These are phyloP conservation scores for Lepus timidus DNA, from an alignment of 2,113 vertebrate genomes.

Conservation along the genomic window DNA sequence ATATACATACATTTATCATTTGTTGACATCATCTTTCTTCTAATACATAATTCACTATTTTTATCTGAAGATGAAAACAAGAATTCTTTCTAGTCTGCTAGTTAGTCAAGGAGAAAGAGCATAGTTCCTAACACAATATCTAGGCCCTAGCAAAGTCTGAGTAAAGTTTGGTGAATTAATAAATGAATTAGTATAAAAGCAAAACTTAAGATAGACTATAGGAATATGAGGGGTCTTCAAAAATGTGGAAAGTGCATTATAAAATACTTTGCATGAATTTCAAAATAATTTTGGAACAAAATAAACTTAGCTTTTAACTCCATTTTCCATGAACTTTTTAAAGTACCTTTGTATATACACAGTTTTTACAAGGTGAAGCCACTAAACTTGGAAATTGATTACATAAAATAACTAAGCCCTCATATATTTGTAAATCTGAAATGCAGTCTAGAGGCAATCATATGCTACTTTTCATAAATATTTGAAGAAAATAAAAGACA, in stretches of 20 bases:
- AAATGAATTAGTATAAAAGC: not conserved
- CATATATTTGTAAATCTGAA: slow-evolving; percentile 14
- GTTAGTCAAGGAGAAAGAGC: not conserved
- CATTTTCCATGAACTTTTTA: no score
- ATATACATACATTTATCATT: slow-evolving; percentile 4
- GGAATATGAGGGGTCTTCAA: no score
- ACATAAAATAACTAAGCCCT: not conserved
- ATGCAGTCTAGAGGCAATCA: not conserved
- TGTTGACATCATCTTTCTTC: not conserved
- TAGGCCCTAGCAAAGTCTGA: not conserved
- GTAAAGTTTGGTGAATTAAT: not conserved
- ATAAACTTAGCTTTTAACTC: no score
- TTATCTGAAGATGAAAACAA: slow-evolving; percentile 39
- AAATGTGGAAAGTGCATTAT: no score
- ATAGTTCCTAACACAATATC: not conserved
- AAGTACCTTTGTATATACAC: not conserved
- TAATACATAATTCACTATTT: not conserved
- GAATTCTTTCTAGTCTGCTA: not conserved
- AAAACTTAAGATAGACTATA: not conserved
- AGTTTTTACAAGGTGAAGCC: not conserved
- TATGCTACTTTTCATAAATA: slow-evolving; percentile 25
- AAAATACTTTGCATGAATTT: no score
- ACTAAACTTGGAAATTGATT: not conserved
- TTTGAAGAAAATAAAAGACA: slow-evolving; percentile 1
- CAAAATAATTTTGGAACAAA: no score